phyloP scores from a whole-genome alignment of 2,797 vertebrate genomes.

The Apodemus agrarius region DNA sequence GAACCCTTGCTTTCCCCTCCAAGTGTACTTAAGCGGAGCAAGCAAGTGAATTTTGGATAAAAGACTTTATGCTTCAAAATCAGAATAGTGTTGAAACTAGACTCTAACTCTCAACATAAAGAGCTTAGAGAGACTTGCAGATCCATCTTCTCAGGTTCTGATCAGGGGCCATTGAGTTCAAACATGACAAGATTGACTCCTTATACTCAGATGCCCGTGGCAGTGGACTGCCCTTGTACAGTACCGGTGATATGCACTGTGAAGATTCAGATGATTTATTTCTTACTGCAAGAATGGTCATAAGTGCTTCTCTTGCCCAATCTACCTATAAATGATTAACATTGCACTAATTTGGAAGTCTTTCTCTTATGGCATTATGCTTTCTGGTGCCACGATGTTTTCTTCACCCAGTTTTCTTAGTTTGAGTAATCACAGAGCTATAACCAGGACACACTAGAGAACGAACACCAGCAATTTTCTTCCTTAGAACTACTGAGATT shows the following conservation, averaged over 20 bases:
- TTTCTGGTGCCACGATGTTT: background rate
- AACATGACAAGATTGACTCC: background rate
- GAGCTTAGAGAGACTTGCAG: background rate
- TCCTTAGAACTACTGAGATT: background rate
- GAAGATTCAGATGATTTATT: background rate
- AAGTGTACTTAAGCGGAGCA: background rate
- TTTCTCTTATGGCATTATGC: background rate
- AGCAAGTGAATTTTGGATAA: background rate
- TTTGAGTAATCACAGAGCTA: background rate
- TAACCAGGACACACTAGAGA: background rate
- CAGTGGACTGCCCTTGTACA: background rate
- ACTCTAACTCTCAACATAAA: background rate
- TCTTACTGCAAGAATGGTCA: background rate
- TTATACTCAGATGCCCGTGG: background rate
- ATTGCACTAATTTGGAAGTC: background rate
- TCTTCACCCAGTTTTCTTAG: background rate
- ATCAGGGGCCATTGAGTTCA: background rate
- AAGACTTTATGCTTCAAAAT: conserved; percentile 1
- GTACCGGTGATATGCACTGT: background rate
- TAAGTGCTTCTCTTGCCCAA: background rate
- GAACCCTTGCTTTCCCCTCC: background rate
- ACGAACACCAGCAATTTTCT: background rate
- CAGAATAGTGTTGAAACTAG: background rate
- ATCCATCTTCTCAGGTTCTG: background rate
- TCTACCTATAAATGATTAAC: background rate